These are phyloP conservation scores for Seriola rivoliana DNA, from an alignment of 2,113 vertebrate species.

Conservation along the genomic window DNA sequence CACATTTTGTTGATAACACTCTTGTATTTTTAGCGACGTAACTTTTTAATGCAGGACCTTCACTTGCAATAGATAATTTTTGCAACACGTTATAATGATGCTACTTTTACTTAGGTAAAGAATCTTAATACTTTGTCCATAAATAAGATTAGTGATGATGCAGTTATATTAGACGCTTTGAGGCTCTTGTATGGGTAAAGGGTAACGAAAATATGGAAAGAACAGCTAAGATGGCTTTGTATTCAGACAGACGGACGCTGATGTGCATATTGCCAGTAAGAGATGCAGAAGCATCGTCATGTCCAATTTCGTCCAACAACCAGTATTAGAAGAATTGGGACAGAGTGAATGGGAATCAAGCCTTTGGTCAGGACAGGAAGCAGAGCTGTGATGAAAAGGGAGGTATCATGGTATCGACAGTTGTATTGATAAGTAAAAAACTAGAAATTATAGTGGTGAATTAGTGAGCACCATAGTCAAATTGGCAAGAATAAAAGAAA, in stretches of 20 bases:
- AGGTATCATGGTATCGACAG: not conserved
- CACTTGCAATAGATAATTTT: too few relatives aligned
- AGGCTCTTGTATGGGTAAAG: too few relatives aligned
- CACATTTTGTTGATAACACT: not conserved
- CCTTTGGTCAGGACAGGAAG: not conserved
- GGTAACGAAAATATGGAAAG: not conserved
- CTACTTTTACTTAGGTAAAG: too few relatives aligned
- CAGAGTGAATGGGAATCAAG: not conserved
- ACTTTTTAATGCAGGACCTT: too few relatives aligned
- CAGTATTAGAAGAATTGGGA: not conserved
- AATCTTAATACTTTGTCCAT: too few relatives aligned
- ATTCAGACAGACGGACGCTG: not conserved
- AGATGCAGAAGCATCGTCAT: not conserved
- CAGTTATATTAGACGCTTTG: not conserved
- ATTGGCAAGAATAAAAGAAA: too few relatives aligned
- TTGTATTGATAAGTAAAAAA: too few relatives aligned
- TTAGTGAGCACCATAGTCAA: not conserved
- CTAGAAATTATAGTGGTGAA: too few relatives aligned
- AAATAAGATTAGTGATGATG: not conserved
- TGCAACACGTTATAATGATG: too few relatives aligned
- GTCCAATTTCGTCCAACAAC: not conserved
- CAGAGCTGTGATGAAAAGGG: not conserved
- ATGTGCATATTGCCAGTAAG: conserved; percentile 2
- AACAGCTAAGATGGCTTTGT: not conserved
- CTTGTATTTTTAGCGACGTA: too few relatives aligned